These are phyloP conservation scores for Rhynchonycteris naso DNA, from an alignment of 2,797 vertebrate species.

Conservation along the genomic window DNA sequence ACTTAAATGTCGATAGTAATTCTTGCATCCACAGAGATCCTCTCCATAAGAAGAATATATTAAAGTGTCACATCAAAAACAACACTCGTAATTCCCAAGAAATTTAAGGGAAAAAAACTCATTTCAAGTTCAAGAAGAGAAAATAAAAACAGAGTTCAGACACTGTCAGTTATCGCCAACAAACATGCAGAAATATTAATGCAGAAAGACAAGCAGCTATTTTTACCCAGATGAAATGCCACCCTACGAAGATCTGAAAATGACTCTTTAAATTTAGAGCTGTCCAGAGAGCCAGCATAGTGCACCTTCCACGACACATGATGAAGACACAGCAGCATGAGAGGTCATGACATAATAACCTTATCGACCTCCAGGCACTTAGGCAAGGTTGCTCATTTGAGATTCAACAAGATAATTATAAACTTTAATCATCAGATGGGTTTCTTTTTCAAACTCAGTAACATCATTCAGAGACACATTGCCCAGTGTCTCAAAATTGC, in stretches of 20 bases:
- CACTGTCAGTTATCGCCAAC: neutral
- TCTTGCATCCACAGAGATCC: neutral
- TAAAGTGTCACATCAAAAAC: constrained; percentile 35
- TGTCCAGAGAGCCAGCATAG: neutral
- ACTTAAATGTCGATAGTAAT: neutral
- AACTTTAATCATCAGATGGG: constrained; percentile 33
- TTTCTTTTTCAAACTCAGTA: constrained; percentile 54
- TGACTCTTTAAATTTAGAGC: neutral
- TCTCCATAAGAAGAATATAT: constrained; percentile 27
- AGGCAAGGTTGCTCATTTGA: constrained; percentile 24
- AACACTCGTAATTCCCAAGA: constrained; percentile 36
- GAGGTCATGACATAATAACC: neutral
- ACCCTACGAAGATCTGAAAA: neutral
- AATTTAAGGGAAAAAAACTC: constrained; percentile 54
- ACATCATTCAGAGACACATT: neutral
- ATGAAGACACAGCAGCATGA: neutral
- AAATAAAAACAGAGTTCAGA: constrained; percentile 55
- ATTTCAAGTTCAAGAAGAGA: constrained; percentile 45
- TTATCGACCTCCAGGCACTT: neutral
- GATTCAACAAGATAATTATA: constrained; percentile 61
- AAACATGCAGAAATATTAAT: constrained; percentile 19
- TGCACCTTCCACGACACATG: neutral
- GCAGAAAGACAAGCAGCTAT: constrained; percentile 18
- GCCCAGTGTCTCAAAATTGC: neutral
- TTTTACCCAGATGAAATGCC: neutral